phyloP scores from a whole-genome alignment of 2,797 vertebrate genomes.

The Limosa lapponica region DNA sequence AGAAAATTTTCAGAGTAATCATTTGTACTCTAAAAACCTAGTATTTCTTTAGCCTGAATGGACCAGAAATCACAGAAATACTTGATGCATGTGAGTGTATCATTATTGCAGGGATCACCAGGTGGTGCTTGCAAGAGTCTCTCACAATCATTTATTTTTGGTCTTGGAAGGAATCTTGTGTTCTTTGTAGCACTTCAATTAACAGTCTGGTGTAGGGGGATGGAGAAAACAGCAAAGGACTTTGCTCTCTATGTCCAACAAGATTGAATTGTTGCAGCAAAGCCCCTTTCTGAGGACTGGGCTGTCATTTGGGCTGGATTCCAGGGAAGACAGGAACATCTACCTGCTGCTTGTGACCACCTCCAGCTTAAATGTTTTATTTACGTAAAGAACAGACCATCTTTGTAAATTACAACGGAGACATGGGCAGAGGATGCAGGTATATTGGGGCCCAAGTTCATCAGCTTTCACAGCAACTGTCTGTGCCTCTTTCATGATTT shows the following conservation, averaged over 20 bases:
- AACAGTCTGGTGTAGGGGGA: neutral
- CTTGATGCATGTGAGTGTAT: neutral
- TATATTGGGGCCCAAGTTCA: neutral
- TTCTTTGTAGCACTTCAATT: neutral
- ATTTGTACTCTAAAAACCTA: neutral
- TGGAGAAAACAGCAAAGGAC: neutral
- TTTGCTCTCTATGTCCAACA: neutral
- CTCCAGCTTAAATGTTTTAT: accelerated
- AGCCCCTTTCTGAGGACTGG: neutral
- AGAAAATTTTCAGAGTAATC: neutral
- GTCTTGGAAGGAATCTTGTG: neutral
- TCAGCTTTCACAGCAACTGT: neutral
- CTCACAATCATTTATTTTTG: neutral
- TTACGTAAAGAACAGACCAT: neutral
- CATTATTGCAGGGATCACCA: neutral
- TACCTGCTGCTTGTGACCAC: accelerated
- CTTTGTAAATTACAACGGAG: neutral
- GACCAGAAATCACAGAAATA: neutral
- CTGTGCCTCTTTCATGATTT: neutral
- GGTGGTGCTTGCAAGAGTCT: neutral
- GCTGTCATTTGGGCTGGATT: neutral
- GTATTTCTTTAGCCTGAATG: neutral
- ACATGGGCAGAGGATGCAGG: neutral
- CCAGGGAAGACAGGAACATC: neutral
- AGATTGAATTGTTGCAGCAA: neutral